Evolutionary conservation across 2,888 invertebrate species (phyloP).

Genomic region (Apodemia duryi): DNA sequence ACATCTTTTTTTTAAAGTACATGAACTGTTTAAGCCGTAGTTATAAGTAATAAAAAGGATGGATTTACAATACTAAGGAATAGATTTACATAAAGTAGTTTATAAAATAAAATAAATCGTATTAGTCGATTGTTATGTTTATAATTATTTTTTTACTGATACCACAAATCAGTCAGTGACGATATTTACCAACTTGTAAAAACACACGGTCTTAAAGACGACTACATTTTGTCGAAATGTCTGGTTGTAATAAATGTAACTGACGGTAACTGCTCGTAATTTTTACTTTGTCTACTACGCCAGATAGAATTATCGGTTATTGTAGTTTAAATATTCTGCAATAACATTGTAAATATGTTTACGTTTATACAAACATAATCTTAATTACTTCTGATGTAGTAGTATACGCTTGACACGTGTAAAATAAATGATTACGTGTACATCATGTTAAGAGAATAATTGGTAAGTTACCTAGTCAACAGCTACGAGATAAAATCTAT

Average conservation of each 20-base stretch:
- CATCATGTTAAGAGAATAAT: neutral
- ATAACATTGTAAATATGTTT: conserved; percentile 5
- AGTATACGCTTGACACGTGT: conserved; percentile 6
- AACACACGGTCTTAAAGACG: no score
- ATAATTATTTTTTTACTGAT: no score
- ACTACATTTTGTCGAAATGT: no score
- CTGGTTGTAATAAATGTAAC: neutral
- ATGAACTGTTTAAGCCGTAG: no score
- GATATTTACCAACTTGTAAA: no score
- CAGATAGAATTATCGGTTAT: neutral
- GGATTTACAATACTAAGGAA: no score
- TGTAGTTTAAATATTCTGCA: neutral
- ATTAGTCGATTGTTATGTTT: no score
- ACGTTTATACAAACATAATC: neutral
- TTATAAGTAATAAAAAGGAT: no score
- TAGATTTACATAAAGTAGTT: no score
- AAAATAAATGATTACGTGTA: neutral
- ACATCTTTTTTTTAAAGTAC: no score
- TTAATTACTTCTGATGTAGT: neutral
- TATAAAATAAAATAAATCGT: no score
- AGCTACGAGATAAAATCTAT: neutral
- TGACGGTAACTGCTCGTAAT: neutral
- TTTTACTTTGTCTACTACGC: neutral
- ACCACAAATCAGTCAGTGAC: no score
- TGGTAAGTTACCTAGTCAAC: neutral